Conservation (phyloP, 2,113 vertebrate species). For the Misgurnus anguillicaudatus region DNA sequence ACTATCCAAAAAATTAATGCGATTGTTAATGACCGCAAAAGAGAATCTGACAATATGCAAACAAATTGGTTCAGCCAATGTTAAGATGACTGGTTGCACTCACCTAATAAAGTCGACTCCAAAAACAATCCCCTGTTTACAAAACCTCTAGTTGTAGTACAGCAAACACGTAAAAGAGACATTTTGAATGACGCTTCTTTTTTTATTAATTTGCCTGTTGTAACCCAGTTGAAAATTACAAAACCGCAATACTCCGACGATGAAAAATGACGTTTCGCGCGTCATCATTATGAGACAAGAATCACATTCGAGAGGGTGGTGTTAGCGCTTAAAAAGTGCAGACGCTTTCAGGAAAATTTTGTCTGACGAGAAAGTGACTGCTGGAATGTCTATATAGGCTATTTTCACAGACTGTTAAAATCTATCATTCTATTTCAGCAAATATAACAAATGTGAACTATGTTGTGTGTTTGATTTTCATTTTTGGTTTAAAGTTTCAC, state of each 20-base stretch:
- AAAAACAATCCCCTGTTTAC: conserved; percentile 7
- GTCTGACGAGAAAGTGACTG: too few species aligned
- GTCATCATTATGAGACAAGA: conserved; percentile 59
- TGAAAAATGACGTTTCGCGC: conserved; percentile 10
- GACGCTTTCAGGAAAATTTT: background rate
- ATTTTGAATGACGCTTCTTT: conserved; percentile 47
- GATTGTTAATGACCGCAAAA: background rate
- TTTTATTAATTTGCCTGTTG: background rate
- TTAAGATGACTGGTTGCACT: background rate
- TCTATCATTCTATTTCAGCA: too few species aligned
- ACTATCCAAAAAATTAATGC: background rate
- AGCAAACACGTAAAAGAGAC: conserved; percentile 48
- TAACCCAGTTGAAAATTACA: conserved; percentile 1
- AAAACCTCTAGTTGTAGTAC: conserved; percentile 22
- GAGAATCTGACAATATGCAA: background rate
- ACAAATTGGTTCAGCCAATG: background rate
- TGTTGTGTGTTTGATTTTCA: background rate
- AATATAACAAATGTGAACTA: too few species aligned
- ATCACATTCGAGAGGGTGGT: background rate
- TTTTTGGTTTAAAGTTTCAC: too few species aligned
- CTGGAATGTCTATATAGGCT: too few species aligned
- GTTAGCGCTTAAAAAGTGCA: conserved; percentile 9
- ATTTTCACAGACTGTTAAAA: too few species aligned
- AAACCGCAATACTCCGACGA: conserved; percentile 41
- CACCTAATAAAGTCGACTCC: conserved; percentile 56